Conservation (phyloP, 2,113 vertebrate species). For the Engraulis encrasicolus region DNA sequence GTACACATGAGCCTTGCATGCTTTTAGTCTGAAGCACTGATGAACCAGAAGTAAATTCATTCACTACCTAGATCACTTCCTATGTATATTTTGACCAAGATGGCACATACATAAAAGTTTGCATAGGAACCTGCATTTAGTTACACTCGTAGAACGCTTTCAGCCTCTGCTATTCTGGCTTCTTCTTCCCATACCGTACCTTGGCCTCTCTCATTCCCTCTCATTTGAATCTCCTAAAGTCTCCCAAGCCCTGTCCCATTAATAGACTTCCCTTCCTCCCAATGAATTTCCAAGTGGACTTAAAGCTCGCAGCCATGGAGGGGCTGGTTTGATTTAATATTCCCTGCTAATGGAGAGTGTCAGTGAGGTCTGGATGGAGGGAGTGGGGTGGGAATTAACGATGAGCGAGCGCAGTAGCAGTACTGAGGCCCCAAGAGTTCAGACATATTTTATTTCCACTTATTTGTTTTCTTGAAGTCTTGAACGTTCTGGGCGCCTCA, state of each 20-base stretch:
- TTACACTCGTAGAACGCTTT: no score
- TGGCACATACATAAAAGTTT: no score
- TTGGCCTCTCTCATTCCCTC: background rate
- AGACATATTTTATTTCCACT: conserved; percentile 44
- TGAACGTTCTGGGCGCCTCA: background rate
- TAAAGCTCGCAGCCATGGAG: conserved; percentile 53
- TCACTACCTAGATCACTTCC: no score
- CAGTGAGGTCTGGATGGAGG: conserved; percentile 47
- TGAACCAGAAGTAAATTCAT: no score
- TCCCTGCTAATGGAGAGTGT: conserved; percentile 62
- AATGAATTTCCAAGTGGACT: conserved; percentile 44
- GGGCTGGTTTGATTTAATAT: conserved; percentile 66
- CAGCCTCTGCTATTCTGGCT: conserved; percentile 17
- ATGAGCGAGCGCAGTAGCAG: conserved; percentile 34
- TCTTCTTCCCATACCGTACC: conserved; percentile 3
- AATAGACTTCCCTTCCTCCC: conserved; percentile 54
- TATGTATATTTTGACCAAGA: no score
- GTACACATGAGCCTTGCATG: no score
- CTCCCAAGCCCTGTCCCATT: conserved; percentile 45
- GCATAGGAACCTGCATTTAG: no score
- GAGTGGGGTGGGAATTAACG: conserved; percentile 58
- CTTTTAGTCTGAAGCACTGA: no score
- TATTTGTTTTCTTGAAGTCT: conserved; percentile 55
- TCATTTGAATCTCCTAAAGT: conserved; percentile 9
- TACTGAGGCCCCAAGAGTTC: conserved; percentile 43